These are phyloP conservation scores for Dromococcyx pavoninus DNA, from an alignment of 2,797 vertebrate genomes.

Conservation along the genomic window DNA sequence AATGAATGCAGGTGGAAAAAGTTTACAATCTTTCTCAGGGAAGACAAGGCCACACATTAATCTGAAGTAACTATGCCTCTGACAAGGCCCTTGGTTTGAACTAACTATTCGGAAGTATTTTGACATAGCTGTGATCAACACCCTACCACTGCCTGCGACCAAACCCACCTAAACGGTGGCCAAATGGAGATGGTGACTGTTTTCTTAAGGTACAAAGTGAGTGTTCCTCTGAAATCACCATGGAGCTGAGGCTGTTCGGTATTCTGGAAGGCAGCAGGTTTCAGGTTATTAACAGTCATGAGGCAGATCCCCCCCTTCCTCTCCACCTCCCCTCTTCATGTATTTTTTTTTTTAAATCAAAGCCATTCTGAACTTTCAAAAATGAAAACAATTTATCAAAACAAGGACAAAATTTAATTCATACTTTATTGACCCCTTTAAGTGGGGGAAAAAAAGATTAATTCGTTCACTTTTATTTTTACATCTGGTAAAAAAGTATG, in stretches of 20 bases:
- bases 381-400: slow-evolving; percentile 37
- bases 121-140: not conserved
- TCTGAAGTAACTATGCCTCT: not conserved
- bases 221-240: not conserved
- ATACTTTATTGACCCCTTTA: slow-evolving; percentile 27
- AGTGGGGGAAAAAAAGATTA: not conserved
- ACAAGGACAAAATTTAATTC: slow-evolving; percentile 15
- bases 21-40: not conserved
- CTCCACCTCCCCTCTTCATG: not conserved
- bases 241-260: not conserved
- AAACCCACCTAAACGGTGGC: not conserved
- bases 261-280: not conserved
- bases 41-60: not conserved
- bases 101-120: not conserved
- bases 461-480: slow-evolving; percentile 48
- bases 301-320: not conserved
- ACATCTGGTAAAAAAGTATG: slow-evolving; percentile 56
- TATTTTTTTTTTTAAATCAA: not conserved
- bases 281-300: not conserved
- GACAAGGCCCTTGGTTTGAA: not conserved
- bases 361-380: not conserved
- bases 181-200: not conserved
- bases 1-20: not conserved
- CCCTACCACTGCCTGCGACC: not conserved
- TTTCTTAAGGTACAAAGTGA: fast-evolving